Percentiles rank a stretch among this genome's conserved stretches.
Evolutionary conservation across 2,797 vertebrate species (phyloP).

Genomic region (Ambastaia sidthimunki): DNA sequence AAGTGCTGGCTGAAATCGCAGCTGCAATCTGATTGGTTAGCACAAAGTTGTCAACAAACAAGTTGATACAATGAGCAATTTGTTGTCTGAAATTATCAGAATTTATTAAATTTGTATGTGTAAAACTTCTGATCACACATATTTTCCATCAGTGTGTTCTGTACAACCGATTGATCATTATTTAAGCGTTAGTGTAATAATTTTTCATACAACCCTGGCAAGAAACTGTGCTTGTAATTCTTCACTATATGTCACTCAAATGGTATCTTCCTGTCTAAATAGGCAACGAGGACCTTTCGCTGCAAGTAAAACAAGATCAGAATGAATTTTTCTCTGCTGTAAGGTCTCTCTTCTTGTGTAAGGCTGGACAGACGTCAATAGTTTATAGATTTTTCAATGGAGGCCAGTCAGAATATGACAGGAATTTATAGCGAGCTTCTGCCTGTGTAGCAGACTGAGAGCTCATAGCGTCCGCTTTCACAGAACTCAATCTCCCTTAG

Average conservation of each 20-base stretch:
- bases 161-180: too few relatives aligned
- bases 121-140: too few relatives aligned
- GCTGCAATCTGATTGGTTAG: not conserved
- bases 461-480: too few relatives aligned
- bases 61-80: too few relatives aligned
- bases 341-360: slow-evolving; percentile 9
- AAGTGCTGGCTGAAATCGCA: not conserved
- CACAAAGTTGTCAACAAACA: too few relatives aligned
- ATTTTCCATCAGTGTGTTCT: too few relatives aligned
- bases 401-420: slow-evolving; percentile 12
- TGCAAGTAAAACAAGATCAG: not conserved
- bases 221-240: not conserved
- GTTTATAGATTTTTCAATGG: slow-evolving; percentile 40
- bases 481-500: too few relatives aligned
- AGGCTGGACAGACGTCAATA: slow-evolving; percentile 39
- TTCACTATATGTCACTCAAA: not conserved
- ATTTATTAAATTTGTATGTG: too few relatives aligned
- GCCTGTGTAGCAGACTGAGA: too few relatives aligned
- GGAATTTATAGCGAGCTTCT: slow-evolving; percentile 16
- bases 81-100: too few relatives aligned
- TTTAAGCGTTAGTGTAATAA: too few relatives aligned
- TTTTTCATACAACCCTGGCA: not conserved
- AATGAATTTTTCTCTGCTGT: slow-evolving; percentile 1
- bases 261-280: too few relatives aligned
- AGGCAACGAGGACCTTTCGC: not conserved